Evolutionary conservation across 2,888 invertebrate genomes (phyloP).

Genomic region (Balanococcus diminutus): DNA sequence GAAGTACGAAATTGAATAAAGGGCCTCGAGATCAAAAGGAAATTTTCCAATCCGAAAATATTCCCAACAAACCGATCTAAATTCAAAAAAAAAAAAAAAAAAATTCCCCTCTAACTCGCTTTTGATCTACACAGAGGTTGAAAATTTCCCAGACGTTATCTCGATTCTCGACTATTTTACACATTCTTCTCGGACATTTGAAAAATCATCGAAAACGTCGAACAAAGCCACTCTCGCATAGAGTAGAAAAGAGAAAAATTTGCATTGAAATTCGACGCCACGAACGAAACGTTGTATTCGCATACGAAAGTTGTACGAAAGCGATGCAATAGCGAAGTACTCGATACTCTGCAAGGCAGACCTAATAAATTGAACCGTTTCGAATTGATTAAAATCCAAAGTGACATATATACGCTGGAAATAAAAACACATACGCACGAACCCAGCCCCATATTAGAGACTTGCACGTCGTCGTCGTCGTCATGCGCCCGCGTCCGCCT

Average conservation of each 20-base stretch:
- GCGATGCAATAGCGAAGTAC: neutral
- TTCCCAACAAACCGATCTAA: neutral
- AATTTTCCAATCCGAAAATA: neutral
- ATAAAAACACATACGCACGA: neutral
- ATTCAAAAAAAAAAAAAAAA: neutral
- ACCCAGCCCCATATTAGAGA: neutral
- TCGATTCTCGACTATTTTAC: neutral
- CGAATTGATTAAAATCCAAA: conserved; percentile 5
- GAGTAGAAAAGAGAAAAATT: neutral
- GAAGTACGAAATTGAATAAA: no score
- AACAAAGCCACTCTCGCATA: neutral
- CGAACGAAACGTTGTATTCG: neutral
- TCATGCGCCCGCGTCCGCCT: neutral
- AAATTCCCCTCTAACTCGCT: neutral
- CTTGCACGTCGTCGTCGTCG: neutral
- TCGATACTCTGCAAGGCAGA: neutral
- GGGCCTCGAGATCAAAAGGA: no score
- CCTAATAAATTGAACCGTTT: conserved; percentile 1
- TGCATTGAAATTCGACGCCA: neutral
- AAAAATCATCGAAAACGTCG: neutral
- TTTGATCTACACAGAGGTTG: neutral
- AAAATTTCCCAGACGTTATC: neutral
- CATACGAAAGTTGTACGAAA: neutral
- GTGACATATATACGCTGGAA: neutral
- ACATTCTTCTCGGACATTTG: neutral